Evolutionary conservation across 2,113 vertebrate genomes (phyloP), one percentile per base, ranked within the genome.

Genomic region (Leucopsar rothschildi): DNA sequence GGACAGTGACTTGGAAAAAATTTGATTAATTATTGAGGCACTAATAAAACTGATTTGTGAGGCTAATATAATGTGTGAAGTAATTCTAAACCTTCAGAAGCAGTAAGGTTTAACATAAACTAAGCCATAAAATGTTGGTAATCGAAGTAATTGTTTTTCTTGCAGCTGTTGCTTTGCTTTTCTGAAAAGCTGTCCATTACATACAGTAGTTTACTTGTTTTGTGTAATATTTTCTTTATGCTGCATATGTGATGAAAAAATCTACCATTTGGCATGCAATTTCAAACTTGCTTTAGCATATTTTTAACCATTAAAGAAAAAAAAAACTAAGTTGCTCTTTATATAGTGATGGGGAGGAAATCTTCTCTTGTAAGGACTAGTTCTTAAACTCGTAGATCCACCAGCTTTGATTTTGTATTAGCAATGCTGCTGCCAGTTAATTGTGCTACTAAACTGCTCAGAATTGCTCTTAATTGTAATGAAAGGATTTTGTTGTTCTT

Each of bases 31-130:
- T 90, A 49, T 47, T 83, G 42, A 77, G 22, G 24, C 75, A 45
- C 82, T 94, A 94, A 92, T 95, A 95, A 96, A 97, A 94, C 79
- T 93, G 93, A 96, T 95, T 94, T 95, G 86, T 93, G 82, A 88
- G 86, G 69, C 79, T 92, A 86, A 75, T 96, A 76, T 81, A 93
- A 95, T 57, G 61, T 94, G 88, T 91, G 86, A 94, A 96, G 96
- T 95, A 97, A 96, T 91, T 95, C 95, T 94, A 95, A 95, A 95
- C 96, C 90, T 89, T 92, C 83, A 92, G 86, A 96, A 96, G 95
- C 80, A 73, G 57, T 79, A 82, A 93, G 86, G 86, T 96, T 97
- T 94, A 94, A 85, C 70, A 63, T 94, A 93, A 96, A 94, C 92
- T 77, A 86, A 93, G 92, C 85, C 88, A 85, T 96, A 96, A 97